Evolutionary conservation across 2,113 vertebrate species (phyloP).

Genomic region (Pleuronectes platessa): DNA sequence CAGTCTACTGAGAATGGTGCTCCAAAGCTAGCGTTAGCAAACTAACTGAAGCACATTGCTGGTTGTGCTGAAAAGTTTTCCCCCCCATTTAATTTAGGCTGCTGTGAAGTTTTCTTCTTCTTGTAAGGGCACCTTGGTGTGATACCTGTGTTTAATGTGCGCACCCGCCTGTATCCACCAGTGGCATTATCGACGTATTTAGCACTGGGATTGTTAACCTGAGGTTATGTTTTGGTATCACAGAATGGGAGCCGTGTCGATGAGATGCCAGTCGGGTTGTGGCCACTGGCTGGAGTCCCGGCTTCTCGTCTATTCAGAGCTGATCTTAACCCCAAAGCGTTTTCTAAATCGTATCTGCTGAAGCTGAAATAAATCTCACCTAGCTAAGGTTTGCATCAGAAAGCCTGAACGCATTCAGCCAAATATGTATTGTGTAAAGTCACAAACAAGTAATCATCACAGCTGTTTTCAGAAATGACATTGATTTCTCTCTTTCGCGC

Average conservation of each 20-base stretch:
- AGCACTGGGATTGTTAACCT: background rate
- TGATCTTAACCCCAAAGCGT: no score
- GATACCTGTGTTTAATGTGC: background rate
- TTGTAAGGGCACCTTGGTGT: background rate
- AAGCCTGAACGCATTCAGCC: no score
- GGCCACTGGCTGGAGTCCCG: background rate
- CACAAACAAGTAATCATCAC: no score
- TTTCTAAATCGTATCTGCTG: no score
- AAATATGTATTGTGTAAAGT: no score
- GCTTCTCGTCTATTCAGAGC: no score
- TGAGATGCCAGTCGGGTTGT: background rate
- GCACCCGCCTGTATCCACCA: background rate
- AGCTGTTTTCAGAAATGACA: no score
- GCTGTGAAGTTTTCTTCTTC: background rate
- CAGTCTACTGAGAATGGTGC: conserved; percentile 18
- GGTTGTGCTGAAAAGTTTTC: background rate
- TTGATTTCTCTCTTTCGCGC: no score
- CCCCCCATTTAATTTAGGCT: background rate
- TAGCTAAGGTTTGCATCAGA: no score
- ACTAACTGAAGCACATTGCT: background rate
- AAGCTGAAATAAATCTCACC: no score
- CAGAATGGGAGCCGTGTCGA: background rate
- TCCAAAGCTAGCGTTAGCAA: conserved; percentile 28
- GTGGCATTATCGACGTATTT: background rate
- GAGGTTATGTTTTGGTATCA: background rate